phyloP scores from a whole-genome alignment of 2,797 vertebrate species.

The Urosaurus nigricauda region DNA sequence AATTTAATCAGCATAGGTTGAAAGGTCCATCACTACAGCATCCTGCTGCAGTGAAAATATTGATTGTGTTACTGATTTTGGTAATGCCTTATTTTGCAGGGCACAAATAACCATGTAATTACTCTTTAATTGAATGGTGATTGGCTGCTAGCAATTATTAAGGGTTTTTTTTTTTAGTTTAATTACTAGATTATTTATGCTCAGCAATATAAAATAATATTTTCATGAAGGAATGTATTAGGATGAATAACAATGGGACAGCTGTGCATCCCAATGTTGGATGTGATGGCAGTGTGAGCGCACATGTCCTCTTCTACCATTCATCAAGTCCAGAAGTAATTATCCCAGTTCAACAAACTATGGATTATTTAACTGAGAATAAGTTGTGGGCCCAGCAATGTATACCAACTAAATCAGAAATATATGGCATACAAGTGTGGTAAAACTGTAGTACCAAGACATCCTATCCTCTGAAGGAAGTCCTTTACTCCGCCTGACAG shows the following conservation, averaged over 20 bases:
- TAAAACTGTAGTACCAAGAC: too few relatives aligned
- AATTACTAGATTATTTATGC: constrained; percentile 79
- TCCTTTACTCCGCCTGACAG: too few relatives aligned
- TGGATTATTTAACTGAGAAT: not conserved
- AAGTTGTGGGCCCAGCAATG: not conserved
- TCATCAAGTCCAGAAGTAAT: not conserved
- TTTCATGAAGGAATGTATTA: constrained; percentile 12
- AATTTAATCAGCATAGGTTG: constrained; percentile 80
- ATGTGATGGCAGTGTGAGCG: not conserved
- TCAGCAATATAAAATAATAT: constrained; percentile 74
- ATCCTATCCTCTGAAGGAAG: too few relatives aligned
- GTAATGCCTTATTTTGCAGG: constrained; percentile 80
- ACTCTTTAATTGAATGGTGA: constrained; percentile 84
- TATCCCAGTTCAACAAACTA: not conserved
- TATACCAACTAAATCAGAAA: too few relatives aligned
- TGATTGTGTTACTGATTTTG: constrained; percentile 79
- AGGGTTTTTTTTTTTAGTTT: constrained; percentile 73
- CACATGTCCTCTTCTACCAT: not conserved
- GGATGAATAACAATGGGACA: not conserved
- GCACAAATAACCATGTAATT: constrained; percentile 82
- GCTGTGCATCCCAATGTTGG: not conserved
- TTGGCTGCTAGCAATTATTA: constrained; percentile 82
- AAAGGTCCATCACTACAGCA: constrained; percentile 77
- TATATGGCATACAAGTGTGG: too few relatives aligned
- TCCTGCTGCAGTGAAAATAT: constrained; percentile 81